Percentiles rank a stretch among this genome's conserved stretches.
phyloP scores from a whole-genome alignment of 2,113 vertebrate species.

The Oostethus manadensis region DNA sequence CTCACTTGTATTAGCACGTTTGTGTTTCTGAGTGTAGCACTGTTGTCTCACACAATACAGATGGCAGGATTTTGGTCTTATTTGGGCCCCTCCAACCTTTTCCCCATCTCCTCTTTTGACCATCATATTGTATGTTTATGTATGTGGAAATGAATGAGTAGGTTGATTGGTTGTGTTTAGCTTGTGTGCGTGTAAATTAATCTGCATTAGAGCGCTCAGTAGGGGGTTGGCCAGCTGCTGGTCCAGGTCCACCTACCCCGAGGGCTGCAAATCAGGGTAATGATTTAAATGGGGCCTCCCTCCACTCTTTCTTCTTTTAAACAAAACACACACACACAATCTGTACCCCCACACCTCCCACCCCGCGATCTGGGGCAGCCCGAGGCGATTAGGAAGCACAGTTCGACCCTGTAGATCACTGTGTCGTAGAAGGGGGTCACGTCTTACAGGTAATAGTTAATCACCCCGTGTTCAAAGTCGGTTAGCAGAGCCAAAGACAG shows the following conservation, averaged over 20 bases:
- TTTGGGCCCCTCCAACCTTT: constrained; percentile 19
- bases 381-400: constrained; percentile 63
- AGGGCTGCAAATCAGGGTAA: constrained; percentile 70
- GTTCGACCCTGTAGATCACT: constrained; percentile 56
- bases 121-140: constrained; percentile 45
- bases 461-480: constrained; percentile 63
- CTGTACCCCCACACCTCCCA: constrained; percentile 13
- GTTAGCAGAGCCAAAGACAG: constrained; percentile 51
- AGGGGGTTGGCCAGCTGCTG: constrained; percentile 60
- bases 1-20: constrained; percentile 26
- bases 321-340: constrained; percentile 9
- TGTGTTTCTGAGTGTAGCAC: constrained; percentile 21
- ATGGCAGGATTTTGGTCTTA: constrained; percentile 19
- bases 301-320: constrained; percentile 35
- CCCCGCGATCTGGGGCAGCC: constrained; percentile 42
- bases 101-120: constrained; percentile 15
- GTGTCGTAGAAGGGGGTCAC: constrained; percentile 38
- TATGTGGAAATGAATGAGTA: constrained; percentile 49
- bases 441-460: constrained; percentile 64
- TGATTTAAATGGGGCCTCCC: constrained; percentile 66
- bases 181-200: constrained; percentile 50
- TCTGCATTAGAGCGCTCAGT: constrained; percentile 50
- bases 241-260: constrained; percentile 52
- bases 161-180: constrained; percentile 38
- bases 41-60: constrained; percentile 22